Base-by-base conservation (phyloP, 2,888 invertebrate species). In the Epinotia brunnichana region DNA sequence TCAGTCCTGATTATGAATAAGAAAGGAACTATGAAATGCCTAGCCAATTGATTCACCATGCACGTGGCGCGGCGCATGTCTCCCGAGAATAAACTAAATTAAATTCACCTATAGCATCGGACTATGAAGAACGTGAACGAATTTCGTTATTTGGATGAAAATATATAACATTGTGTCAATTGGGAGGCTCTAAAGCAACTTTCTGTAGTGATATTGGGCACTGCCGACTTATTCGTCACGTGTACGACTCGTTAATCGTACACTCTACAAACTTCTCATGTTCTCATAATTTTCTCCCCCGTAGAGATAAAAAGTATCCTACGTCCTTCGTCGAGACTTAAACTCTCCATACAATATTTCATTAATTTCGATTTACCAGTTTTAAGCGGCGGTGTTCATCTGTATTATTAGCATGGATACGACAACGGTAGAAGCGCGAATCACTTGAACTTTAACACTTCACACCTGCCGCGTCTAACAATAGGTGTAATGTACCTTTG, bases 381-480 rank as follows among this genome's bases (percentile, higher is more conserved):
- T 44, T n/a, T 44, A 44, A 15, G 44, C 3, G 44, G 2, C 44
- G 15, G 44, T 44, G 15, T 13, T 15, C 48, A 48, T 48, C n/a
- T 44, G 44, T 44, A 15, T 44, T 44, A 5, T 15, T 15, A 44
- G 3, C 4, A 48, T n/a, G 44, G 44, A 62, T 29, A 29, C 24
- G 24, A 87, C 86, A 87, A 87, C 85, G 81, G 80, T 76, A 76
- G 76, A 72, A 78, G 79, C 80, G 77, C 72, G 72, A 13, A 41
- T 11, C 29, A 29, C 62, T 62, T 76, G 75, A 78, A 79, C 69
- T 63, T 63, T 61, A 62, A 73, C 68, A 73, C 73, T 68, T 73
- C 68, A 59, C 73, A 73, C 73, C 69, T 63, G 69, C 57, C 61
- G 29, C 44, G 62, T 19, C 61, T 68, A 74, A 83, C 83, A 83